Evolutionary conservation across 2,888 invertebrate genomes (phyloP), one percentile per base, ranked within the genome.

Genomic region (Machimus atricapillus): DNA sequence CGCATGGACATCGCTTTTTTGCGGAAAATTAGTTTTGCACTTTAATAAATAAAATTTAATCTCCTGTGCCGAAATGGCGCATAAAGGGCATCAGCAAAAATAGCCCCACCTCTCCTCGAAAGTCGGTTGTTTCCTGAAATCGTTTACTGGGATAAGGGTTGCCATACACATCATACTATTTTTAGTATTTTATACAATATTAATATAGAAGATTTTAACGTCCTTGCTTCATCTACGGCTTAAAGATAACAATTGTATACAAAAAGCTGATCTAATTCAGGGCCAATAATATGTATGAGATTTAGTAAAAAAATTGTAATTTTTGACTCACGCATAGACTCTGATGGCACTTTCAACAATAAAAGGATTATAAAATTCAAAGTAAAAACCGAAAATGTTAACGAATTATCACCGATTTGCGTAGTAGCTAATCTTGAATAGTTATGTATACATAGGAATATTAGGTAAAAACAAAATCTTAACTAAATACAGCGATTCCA

Each of bases 41-140:
- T 82, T 82, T 66, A 66, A 58, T 82, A 82, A 82, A 82, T 66
- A 58, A 82, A 82, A 82, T 82, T 66, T 66, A 82, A 82, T 82
- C 66, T 34, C 23, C 58, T 52, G 37, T 58, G 31, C 58, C n/a
- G 58, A 82, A 82, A 56, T 81, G 81, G 52, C 81, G 37, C 56
- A 52, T 81, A 81, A 81, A 82, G 40, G 79, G 40, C 52, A 79
- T 52, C 66, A 66, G 14, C 37, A 9, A 16, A 12, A 76, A 76
- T 4, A n/a, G 34, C 37, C 37, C 34, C 76, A 34, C 76, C 8
- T n/a, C 76, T 37, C 37, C n/a, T n/a, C 31, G 76, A 23, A 34
- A 4, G 5, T 66, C 12, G 9, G 27, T 0, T 66, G 9, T 12
- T 27, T 66, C 9, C 66, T 27, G 66, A 1, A 66, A 19, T 19